Percentiles rank a stretch among this genome's conserved stretches.
These are phyloP conservation scores for Eumerus sabulonum DNA, from an alignment of 2,888 invertebrate genomes.

Conservation along the genomic window DNA sequence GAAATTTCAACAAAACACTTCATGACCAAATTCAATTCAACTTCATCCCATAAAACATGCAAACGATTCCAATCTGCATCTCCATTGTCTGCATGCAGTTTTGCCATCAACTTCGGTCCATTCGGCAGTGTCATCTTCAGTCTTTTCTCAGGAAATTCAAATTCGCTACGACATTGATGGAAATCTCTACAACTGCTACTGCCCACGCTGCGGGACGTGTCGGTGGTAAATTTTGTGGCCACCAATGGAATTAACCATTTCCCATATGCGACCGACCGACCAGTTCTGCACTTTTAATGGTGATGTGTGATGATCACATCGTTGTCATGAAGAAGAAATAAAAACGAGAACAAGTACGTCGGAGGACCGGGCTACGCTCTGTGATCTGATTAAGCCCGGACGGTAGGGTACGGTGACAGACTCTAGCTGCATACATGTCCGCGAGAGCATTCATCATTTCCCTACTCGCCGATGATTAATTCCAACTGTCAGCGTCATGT, in stretches of 20 bases:
- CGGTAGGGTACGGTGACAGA: slow-evolving; percentile 19
- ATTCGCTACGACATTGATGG: slow-evolving; percentile 40
- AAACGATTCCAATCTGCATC: too few species aligned
- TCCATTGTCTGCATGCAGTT: too few species aligned
- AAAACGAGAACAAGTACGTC: slow-evolving; percentile 6
- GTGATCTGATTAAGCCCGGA: slow-evolving; percentile 58
- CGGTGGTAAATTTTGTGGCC: slow-evolving; percentile 52
- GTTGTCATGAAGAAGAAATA: background rate
- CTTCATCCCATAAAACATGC: too few species aligned
- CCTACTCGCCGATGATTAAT: slow-evolving; percentile 59
- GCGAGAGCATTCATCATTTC: slow-evolving; percentile 58
- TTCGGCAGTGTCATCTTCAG: background rate
- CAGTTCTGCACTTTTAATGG: slow-evolving; percentile 56
- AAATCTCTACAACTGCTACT: slow-evolving; percentile 43
- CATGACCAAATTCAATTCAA: too few species aligned
- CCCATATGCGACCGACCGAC: slow-evolving; percentile 32
- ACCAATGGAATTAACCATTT: slow-evolving; percentile 56
- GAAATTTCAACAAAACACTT: too few species aligned
- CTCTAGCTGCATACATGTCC: slow-evolving; percentile 10
- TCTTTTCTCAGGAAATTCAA: slow-evolving; percentile 35
- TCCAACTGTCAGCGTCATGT: slow-evolving; percentile 54
- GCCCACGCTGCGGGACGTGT: slow-evolving; percentile 62
- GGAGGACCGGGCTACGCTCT: slow-evolving; percentile 6
- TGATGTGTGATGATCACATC: slow-evolving; percentile 25
- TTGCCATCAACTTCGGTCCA: slow-evolving; percentile 9